phyloP scores from a whole-genome alignment of 2,888 invertebrate genomes.

The Sphaerophoria rueppellii region DNA sequence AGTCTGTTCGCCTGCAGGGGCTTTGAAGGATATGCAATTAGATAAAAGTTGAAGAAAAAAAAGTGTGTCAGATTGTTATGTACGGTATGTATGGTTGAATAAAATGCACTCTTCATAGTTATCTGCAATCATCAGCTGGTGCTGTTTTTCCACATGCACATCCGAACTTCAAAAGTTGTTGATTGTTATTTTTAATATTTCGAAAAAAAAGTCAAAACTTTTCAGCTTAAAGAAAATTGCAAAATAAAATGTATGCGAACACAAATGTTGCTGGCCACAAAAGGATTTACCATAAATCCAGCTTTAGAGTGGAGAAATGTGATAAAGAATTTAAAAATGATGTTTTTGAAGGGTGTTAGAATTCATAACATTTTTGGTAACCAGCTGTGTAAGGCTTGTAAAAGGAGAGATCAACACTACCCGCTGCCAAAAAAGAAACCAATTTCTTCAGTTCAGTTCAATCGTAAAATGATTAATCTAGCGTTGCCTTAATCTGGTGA shows the following conservation, averaged over 20 bases:
- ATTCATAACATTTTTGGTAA: no score
- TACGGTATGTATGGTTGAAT: background rate
- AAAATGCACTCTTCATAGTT: slow-evolving; percentile 4
- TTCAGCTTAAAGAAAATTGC: slow-evolving; percentile 1
- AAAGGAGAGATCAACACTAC: no score
- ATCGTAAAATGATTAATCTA: no score
- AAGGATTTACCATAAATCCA: background rate
- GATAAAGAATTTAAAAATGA: background rate
- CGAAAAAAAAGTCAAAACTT: slow-evolving; percentile 7
- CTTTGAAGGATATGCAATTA: slow-evolving; percentile 55
- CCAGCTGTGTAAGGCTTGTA: no score
- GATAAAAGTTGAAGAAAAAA: slow-evolving; percentile 44
- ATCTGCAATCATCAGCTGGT: slow-evolving; percentile 55
- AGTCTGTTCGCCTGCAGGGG: slow-evolving; percentile 20
- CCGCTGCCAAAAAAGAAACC: no score
- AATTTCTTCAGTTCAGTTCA: no score
- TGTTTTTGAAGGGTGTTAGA: no score
- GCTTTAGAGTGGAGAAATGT: background rate
- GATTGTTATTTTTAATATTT: slow-evolving; percentile 14
- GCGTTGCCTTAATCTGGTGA: no score
- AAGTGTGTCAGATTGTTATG: slow-evolving; percentile 46
- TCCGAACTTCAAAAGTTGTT: slow-evolving; percentile 17
- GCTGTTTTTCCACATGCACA: slow-evolving; percentile 15
- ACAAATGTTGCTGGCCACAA: background rate
- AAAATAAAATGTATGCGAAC: background rate